phyloP scores from a whole-genome alignment of 2,888 invertebrate genomes.

The Exocentrus adspersus region DNA sequence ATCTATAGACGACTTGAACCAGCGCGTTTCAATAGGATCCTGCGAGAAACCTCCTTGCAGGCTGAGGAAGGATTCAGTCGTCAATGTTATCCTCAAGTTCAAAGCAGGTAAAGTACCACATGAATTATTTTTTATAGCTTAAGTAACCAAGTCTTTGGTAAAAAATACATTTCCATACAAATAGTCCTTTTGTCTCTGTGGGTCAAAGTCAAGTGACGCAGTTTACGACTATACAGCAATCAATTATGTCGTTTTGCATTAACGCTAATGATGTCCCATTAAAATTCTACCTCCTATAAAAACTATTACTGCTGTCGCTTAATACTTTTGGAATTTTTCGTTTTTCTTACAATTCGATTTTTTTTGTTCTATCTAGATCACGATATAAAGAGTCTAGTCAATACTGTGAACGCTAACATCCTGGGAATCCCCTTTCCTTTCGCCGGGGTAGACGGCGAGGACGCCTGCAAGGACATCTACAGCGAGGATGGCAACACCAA shows the following conservation, averaged over 20 bases:
- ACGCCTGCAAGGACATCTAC: constrained; percentile 74
- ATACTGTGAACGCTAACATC: constrained; percentile 72
- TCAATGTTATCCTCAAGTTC: constrained; percentile 69
- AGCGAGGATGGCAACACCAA: constrained; percentile 68
- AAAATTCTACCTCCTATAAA: neutral
- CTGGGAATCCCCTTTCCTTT: constrained; percentile 76
- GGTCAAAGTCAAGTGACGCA: too few species aligned
- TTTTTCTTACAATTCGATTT: too few species aligned
- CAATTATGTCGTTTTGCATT: too few species aligned
- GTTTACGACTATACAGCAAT: too few species aligned
- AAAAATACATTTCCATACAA: too few species aligned
- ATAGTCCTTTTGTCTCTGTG: too few species aligned
- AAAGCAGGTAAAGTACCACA: constrained; percentile 65
- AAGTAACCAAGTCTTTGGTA: too few species aligned
- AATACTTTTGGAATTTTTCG: too few species aligned
- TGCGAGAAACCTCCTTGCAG: constrained; percentile 75
- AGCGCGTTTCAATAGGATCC: constrained; percentile 67
- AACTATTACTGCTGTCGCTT: too few species aligned
- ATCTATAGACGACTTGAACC: constrained; percentile 59
- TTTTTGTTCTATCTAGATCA: too few species aligned
- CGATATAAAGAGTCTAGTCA: constrained; percentile 61
- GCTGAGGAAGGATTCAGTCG: constrained; percentile 70
- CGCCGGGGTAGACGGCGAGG: constrained; percentile 77
- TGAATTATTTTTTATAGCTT: neutral
- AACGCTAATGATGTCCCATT: neutral